Base-by-base conservation (phyloP, 2,888 invertebrate species). In the Ceratothoa steindachneri region DNA sequence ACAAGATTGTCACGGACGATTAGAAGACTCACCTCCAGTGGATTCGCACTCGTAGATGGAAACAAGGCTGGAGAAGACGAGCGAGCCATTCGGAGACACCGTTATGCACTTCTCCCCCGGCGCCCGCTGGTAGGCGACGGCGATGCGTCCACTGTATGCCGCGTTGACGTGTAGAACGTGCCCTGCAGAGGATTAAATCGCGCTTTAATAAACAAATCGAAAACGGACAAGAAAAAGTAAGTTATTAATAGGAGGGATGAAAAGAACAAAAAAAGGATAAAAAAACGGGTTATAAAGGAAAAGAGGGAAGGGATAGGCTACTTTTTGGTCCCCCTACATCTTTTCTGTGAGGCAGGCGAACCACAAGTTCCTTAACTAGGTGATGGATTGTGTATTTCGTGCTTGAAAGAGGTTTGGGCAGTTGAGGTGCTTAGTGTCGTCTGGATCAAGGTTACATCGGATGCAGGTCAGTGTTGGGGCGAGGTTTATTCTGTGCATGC, bases 21-120 rank as follows among this genome's bases (percentile, higher is more conserved):
- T n/a, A n/a, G n/a, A n/a, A n/a, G n/a, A n/a, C 80, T 74, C 91
- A 74, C 93, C 97, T 67, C 96, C 99, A 4, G 97, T 97, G 80
- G 97, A 97, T 86, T 99, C 99, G 84, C 99, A 99, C 84, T 99
- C 99, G 86, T 97, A 98, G 80, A 99, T 97, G 64, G 96, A 95
- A 5, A 99, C 95, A 85, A 93, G 92, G 0, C 95, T 87, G 84
- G 95, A 94, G 28, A 95, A 93, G 0, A 93, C 93, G 84, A 94
- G 94, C 12, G 93, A 93, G 80, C 92, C 90, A 0, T 95, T 94
- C 27, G 53, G 28, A 22, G 51, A 31, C 1, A 68, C 31, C 4
- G 66, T 65, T 3, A 73, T 28, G 12, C 53, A 64, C 1, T 64
- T 28, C 9, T 69, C 66, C 12, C 31, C 41, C 24, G 66, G 30